A percentile compares a stretch with the other conserved stretches of the same genome.
These are phyloP conservation scores for Sclerodermus sp. DNA, from an alignment of 2,888 invertebrate genomes.

Conservation along the genomic window DNA sequence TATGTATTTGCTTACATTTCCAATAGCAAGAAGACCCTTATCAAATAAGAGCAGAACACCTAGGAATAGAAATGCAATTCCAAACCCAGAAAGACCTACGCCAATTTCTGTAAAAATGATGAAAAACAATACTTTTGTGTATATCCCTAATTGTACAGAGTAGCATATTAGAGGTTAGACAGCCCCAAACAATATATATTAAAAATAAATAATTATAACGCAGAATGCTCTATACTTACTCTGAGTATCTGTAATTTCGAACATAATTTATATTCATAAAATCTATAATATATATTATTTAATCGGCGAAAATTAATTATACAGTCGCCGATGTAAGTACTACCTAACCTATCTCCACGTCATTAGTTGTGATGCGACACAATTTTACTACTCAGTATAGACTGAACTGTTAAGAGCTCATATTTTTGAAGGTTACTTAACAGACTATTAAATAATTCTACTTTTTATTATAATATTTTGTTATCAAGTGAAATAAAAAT, in stretches of 20 bases:
- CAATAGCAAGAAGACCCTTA: constrained; percentile 96
- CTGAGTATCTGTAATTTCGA: constrained; percentile 81
- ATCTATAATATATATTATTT: constrained; percentile 7
- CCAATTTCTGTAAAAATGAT: constrained; percentile 81
- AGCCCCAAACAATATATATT: not conserved
- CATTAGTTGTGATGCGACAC: constrained; percentile 36
- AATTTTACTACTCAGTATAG: constrained; percentile 4
- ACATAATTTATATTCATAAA: constrained; percentile 63
- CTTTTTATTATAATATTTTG: too few species aligned
- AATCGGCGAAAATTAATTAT: constrained; percentile 4
- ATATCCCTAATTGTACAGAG: too few species aligned
- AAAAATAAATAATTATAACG: not conserved
- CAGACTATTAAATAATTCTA: constrained; percentile 8
- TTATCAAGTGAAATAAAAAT: too few species aligned
- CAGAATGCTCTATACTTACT: constrained; percentile 64
- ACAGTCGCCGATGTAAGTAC: constrained; percentile 15
- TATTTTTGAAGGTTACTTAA: constrained; percentile 4
- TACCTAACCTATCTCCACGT: constrained; percentile 51
- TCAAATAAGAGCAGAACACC: constrained; percentile 94
- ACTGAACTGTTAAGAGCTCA: too few species aligned
- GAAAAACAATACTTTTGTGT: too few species aligned
- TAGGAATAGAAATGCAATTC: constrained; percentile 90
- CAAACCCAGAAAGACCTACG: constrained; percentile 94
- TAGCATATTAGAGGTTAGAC: too few species aligned
- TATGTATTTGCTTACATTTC: constrained; percentile 78